Evolutionary conservation across 2,113 vertebrate genomes (phyloP).

Genomic region (Perca fluviatilis): DNA sequence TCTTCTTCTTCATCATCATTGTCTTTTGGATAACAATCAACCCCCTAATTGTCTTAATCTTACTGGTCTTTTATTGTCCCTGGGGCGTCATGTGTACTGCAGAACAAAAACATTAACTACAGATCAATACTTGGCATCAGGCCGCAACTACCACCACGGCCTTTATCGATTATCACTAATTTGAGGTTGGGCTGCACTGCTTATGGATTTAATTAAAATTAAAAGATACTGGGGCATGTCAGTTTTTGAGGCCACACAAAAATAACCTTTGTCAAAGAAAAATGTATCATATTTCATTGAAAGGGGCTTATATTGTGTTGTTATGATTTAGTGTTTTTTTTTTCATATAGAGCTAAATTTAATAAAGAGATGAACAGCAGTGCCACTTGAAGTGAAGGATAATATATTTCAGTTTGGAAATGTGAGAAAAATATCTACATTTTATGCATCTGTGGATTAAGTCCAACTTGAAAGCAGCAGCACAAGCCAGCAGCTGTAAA

Average conservation of each 20-base stretch:
- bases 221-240: neutral
- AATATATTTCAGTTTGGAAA: neutral
- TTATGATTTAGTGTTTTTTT: neutral
- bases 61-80: constrained; percentile 77
- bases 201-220: constrained; percentile 48
- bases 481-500: constrained; percentile 44
- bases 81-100: constrained; percentile 8
- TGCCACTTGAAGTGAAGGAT: neutral
- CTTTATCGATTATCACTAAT: constrained; percentile 40
- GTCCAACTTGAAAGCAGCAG: constrained; percentile 5
- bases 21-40: constrained; percentile 81
- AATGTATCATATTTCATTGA: neutral
- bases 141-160: constrained; percentile 6
- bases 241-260: neutral
- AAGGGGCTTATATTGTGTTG: neutral
- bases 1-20: constrained; percentile 71
- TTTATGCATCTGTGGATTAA: neutral
- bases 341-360: neutral
- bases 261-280: neutral
- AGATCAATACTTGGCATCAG: constrained; percentile 71
- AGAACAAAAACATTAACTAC: constrained; percentile 68
- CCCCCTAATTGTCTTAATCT: constrained; percentile 85
- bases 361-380: neutral
- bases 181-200: constrained; percentile 9
- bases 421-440: constrained; percentile 4